Evolutionary conservation across 2,113 vertebrate genomes (phyloP).

Genomic region (Microtus richardsoni): DNA sequence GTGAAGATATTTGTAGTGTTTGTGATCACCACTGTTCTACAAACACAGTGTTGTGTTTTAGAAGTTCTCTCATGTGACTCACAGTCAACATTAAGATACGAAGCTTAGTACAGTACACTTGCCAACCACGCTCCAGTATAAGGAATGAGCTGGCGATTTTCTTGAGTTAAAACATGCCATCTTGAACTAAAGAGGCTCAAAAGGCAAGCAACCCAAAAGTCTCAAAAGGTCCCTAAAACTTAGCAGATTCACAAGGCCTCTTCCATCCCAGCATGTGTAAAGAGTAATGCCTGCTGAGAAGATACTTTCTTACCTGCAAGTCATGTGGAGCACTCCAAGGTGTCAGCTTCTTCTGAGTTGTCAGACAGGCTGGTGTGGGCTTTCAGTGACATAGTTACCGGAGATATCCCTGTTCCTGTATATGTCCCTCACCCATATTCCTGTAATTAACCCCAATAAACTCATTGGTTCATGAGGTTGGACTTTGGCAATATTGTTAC

Average conservation of each 20-base stretch:
- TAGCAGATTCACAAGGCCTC: background rate
- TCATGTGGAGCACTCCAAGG: background rate
- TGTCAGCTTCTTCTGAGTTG: background rate
- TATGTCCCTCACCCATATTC: background rate
- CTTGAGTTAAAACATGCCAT: background rate
- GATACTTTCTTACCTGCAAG: background rate
- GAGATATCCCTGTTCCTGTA: no score
- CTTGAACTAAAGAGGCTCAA: background rate
- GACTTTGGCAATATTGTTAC: background rate
- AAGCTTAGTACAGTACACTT: background rate
- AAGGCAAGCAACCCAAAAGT: background rate
- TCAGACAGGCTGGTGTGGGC: background rate
- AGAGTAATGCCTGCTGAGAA: background rate
- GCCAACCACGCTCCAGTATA: background rate
- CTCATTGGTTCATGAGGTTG: background rate
- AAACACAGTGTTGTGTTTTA: conserved; percentile 20
- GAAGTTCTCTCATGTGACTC: background rate
- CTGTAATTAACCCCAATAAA: background rate
- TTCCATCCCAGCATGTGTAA: background rate
- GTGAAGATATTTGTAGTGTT: background rate
- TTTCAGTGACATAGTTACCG: background rate
- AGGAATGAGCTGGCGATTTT: background rate
- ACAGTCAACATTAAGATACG: background rate
- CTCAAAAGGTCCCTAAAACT: background rate
- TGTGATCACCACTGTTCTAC: background rate